These are phyloP conservation scores for Eucera pruinosa DNA, from an alignment of 2,888 invertebrate species.

Conservation along the genomic window DNA sequence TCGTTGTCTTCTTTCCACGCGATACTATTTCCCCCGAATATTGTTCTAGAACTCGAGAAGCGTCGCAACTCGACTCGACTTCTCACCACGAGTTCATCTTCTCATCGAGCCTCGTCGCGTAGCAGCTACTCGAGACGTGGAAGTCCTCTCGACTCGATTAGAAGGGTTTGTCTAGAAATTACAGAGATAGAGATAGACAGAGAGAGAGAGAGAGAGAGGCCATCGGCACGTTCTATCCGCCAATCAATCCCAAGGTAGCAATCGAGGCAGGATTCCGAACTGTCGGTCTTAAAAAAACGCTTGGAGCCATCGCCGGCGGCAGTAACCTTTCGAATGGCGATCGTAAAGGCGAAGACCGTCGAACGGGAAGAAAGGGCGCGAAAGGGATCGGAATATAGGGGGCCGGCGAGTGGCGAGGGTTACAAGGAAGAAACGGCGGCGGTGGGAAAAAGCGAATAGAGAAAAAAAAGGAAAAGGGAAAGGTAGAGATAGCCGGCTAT, in stretches of 20 bases:
- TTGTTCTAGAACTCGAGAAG: too few species aligned
- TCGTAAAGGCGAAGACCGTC: constrained; percentile 69
- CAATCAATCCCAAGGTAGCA: constrained; percentile 71
- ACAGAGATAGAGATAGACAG: too few species aligned
- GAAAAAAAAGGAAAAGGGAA: constrained; percentile 15
- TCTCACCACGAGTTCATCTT: too few species aligned
- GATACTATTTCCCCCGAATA: too few species aligned
- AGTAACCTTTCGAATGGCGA: constrained; percentile 72
- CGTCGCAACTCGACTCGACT: too few species aligned
- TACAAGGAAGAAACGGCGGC: constrained; percentile 27
- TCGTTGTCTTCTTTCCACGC: too few species aligned
- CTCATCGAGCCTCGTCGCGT: too few species aligned
- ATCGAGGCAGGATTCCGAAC: constrained; percentile 60
- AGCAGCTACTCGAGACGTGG: too few species aligned
- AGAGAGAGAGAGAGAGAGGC: too few species aligned
- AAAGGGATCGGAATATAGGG: constrained; percentile 17
- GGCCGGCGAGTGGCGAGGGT: constrained; percentile 1
- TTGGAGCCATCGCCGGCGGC: constrained; percentile 62
- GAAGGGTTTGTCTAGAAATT: constrained; percentile 63
- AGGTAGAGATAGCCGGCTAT: constrained; percentile 60
- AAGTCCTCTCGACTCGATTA: constrained; percentile 38
- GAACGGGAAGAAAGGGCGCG: constrained; percentile 27
- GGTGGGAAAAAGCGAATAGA: too few species aligned
- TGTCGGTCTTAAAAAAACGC: constrained; percentile 73
- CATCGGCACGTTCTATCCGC: constrained; percentile 67